phyloP scores from a whole-genome alignment of 2,888 invertebrate species.

The Nasonia oneida region DNA sequence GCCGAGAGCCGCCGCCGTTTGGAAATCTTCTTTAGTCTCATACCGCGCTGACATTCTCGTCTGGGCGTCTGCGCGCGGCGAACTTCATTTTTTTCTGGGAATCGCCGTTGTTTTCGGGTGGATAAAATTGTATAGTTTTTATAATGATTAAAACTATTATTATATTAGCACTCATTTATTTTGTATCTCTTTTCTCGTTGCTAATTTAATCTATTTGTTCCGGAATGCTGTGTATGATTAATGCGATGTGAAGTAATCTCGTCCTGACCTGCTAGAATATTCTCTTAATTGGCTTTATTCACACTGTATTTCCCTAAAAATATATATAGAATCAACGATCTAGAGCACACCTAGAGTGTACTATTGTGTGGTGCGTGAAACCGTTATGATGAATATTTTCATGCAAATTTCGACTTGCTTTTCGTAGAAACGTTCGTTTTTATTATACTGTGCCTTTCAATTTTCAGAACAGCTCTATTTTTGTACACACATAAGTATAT shows the following conservation, averaged over 20 bases:
- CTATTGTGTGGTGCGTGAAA: background rate
- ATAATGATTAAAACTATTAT: too few species aligned
- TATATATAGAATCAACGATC: background rate
- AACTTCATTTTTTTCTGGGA: background rate
- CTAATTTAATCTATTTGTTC: background rate
- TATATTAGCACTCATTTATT: background rate
- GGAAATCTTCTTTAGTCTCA: background rate
- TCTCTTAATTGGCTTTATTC: background rate
- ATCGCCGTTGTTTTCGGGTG: background rate
- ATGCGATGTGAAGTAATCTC: background rate
- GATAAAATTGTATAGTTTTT: background rate
- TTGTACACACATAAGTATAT: too few species aligned
- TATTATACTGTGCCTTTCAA: background rate
- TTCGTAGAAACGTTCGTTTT: background rate
- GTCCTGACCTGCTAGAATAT: background rate
- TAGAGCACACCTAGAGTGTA: background rate
- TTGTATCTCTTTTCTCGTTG: background rate
- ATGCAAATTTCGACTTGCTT: background rate
- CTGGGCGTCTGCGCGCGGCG: background rate
- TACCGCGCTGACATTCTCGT: background rate
- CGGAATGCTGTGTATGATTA: background rate
- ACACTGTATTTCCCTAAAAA: background rate
- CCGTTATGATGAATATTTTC: background rate
- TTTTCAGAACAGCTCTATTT: too few species aligned
- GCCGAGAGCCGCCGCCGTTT: background rate